phyloP scores from a whole-genome alignment of 2,797 vertebrate genomes.

The Sphaeramia orbicularis region DNA sequence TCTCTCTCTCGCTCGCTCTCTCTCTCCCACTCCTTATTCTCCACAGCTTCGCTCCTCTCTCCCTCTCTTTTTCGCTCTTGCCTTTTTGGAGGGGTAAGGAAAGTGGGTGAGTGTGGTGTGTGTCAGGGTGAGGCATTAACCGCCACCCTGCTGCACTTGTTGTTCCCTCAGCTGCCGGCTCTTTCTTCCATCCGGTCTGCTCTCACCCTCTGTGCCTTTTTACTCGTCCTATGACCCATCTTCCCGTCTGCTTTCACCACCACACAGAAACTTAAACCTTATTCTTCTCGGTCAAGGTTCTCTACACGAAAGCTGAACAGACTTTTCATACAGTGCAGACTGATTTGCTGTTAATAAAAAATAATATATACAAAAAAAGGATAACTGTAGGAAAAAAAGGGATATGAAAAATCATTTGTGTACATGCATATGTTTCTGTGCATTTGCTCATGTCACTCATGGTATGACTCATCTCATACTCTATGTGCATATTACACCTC shows the following conservation, averaged over 20 bases:
- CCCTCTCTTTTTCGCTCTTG: conserved; percentile 60
- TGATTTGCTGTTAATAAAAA: conserved; percentile 45
- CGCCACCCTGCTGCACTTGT: conserved; percentile 78
- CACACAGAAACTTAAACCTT: conserved; percentile 47
- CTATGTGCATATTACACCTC: conserved; percentile 72
- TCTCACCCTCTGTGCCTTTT: conserved; percentile 61
- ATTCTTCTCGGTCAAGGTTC: conserved; percentile 45
- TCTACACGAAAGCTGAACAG: conserved; percentile 30
- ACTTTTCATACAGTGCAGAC: conserved; percentile 16
- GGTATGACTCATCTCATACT: conserved; percentile 60
- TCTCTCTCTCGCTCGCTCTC: too few species aligned
- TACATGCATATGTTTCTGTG: conserved; percentile 4
- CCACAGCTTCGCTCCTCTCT: conserved; percentile 68
- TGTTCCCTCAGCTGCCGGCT: conserved; percentile 77
- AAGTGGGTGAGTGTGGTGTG: conserved; percentile 53
- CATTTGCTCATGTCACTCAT: conserved; percentile 29
- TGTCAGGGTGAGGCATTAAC: conserved; percentile 70
- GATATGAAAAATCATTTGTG: conserved; percentile 1
- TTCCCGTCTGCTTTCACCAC: conserved; percentile 54
- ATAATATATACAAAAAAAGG: conserved; percentile 38
- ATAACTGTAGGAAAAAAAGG: conserved; percentile 15
- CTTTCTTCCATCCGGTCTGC: conserved; percentile 71
- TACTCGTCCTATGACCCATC: conserved; percentile 50
- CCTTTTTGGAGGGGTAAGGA: conserved; percentile 67
- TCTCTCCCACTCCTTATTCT: conserved; percentile 76